These are phyloP conservation scores for Drymodes brunneopygia DNA, from an alignment of 2,113 vertebrate species.

Conservation along the genomic window DNA sequence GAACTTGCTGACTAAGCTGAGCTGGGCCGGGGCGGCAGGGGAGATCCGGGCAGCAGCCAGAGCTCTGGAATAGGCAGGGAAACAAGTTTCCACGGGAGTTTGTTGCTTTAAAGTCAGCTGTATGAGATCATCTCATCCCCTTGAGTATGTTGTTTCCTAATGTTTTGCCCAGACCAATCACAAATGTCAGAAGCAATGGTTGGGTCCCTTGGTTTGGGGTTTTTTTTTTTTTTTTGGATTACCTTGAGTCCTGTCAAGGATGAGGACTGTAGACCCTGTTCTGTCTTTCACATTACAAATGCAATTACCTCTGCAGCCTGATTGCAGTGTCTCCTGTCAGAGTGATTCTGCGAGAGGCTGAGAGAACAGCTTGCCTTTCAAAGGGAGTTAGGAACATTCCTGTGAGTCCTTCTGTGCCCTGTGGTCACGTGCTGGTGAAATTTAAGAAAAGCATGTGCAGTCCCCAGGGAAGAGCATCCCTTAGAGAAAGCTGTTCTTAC, in stretches of 20 bases:
- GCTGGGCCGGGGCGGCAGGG: not conserved
- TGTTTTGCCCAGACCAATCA: constrained; percentile 16
- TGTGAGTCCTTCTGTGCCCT: not conserved
- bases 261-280: not conserved
- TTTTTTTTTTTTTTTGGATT: not conserved
- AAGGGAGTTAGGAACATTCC: not conserved
- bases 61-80: not conserved
- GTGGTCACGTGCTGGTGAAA: not conserved
- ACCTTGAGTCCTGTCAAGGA: not conserved
- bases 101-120: constrained; percentile 24
- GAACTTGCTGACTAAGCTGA: not conserved
- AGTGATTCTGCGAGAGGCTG: not conserved
- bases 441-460: not conserved
- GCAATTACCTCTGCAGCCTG: not conserved
- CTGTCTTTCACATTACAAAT: constrained; percentile 30
- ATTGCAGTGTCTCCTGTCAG: not conserved
- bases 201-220: not conserved
- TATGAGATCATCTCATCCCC: constrained; percentile 34
- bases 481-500: not conserved
- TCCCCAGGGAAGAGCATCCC: not conserved
- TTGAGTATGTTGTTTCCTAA: constrained; percentile 31
- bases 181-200: constrained; percentile 1
- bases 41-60: not conserved
- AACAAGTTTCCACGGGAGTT: not conserved
- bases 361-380: constrained; percentile 23